These are phyloP conservation scores for Calycopis cecrops DNA, from an alignment of 1,140 invertebrate genomes.

Conservation along the genomic window DNA sequence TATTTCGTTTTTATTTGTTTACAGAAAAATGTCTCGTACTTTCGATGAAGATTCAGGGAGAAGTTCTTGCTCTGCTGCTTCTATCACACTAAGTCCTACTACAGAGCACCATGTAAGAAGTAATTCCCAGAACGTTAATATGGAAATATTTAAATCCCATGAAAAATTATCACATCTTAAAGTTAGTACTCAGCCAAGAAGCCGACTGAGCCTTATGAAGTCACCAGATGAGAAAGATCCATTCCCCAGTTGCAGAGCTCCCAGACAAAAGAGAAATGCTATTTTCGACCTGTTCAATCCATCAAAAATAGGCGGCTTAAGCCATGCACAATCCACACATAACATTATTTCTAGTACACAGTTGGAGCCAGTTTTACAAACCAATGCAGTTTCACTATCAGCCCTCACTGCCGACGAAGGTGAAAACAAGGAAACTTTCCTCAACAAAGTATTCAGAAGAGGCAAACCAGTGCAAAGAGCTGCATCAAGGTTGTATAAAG, in stretches of 20 bases:
- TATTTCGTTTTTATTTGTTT: constrained; percentile 24
- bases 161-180: constrained; percentile 34
- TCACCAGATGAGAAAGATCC: constrained; percentile 67
- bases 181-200: constrained; percentile 58
- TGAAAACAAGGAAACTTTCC: constrained; percentile 26
- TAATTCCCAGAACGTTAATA: constrained; percentile 48
- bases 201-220: constrained; percentile 52
- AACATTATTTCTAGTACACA: constrained; percentile 68
- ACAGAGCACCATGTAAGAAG: constrained; percentile 38
- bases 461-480: constrained; percentile 82
- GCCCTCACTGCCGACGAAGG: constrained; percentile 37
- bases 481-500: constrained; percentile 81
- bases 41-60: constrained; percentile 70
- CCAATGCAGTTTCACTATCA: constrained; percentile 48
- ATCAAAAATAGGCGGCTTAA: constrained; percentile 59
- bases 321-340: constrained; percentile 67
- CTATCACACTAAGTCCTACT: constrained; percentile 45
- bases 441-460: constrained; percentile 52
- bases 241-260: constrained; percentile 54
- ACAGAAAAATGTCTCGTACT: constrained; percentile 49
- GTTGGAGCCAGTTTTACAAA: constrained; percentile 46
- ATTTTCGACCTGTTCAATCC: constrained; percentile 55
- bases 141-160: constrained; percentile 4
- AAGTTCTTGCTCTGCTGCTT: constrained; percentile 68
- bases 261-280: constrained; percentile 44